phyloP scores from a whole-genome alignment of 2,888 invertebrate species.

The Xestoiulus laeticollis region DNA sequence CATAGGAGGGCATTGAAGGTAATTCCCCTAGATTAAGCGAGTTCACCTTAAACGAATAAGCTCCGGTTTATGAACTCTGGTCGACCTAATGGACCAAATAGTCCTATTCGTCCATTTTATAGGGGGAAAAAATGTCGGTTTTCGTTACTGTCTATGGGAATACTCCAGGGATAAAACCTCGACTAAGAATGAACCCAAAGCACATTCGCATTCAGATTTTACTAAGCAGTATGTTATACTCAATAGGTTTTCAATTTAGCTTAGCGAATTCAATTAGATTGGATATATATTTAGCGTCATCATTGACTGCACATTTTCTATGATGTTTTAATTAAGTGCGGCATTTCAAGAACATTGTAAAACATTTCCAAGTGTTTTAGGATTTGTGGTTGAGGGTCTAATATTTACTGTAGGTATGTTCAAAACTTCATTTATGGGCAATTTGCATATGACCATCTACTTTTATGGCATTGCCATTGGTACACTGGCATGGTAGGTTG shows the following conservation, averaged over 20 bases:
- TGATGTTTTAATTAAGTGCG: neutral
- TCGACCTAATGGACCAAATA: neutral
- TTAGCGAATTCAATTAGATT: neutral
- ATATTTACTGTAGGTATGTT: no score
- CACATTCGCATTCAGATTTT: neutral
- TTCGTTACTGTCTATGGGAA: neutral
- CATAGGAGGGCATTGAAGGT: neutral
- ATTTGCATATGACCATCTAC: no score
- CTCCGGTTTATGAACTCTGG: neutral
- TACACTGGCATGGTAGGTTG: no score
- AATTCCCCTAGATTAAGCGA: neutral
- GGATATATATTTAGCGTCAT: neutral
- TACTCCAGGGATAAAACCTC: neutral
- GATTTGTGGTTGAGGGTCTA: no score
- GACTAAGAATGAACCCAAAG: neutral
- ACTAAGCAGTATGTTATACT: neutral
- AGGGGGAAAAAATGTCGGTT: neutral
- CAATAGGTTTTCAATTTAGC: slow-evolving; percentile 7
- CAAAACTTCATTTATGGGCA: no score
- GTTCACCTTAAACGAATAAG: neutral
- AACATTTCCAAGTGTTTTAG: no score
- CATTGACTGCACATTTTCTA: neutral
- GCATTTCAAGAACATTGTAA: neutral
- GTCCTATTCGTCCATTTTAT: no score
- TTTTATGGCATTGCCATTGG: no score